Base-by-base conservation (phyloP, 2,113 vertebrate genomes). In the Monopterus albus region DNA sequence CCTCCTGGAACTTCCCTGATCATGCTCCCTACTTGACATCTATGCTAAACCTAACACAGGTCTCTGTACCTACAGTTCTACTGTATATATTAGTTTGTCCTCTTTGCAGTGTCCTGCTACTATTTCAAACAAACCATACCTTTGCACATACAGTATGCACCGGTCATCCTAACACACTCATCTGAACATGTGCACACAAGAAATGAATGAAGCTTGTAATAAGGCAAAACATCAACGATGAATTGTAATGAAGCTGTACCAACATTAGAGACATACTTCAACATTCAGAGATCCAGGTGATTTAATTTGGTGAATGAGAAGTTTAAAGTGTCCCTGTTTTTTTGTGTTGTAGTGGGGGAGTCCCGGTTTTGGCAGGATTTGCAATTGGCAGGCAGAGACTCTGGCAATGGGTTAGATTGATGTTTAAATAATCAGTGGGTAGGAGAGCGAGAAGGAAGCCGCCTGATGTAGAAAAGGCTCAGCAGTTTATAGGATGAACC, bases 321-420 rank as follows among this genome's bases (percentile, higher is more conserved):
- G 72, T 42, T 68, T 28, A 15, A 35, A 21, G 35, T 28, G 20
- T 43, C 12, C 35, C 26, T 35, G 42, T 50, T 18, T 52, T 28
- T 13, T 42, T 49, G 45, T 20, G 29, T 79, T 43, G 26, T 14
- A n/a, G 20, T 57, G 9, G 14, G 1, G 21, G 12, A 29, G 18
- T 26, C 36, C 55, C 2, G 0, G 29, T 52, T 64, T 64, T 62
- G 67, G 60, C 51, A 57, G 26, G 43, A 15, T 63, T 45, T 36
- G 33, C 50, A 51, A 12, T 68, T 62, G 23, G 52, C 79, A 66
- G 60, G 65, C 52, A 59, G 52, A 39, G 40, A 25, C 62, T 62
- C 60, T 36, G 56, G 58, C 45, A 56, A 52, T 6, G 10, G 35
- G 28, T 61, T 23, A 39, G 12, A 59, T 20, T 53, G 9, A 4